Evolutionary conservation across 2,888 invertebrate genomes (phyloP).

Genomic region (Macroteleia sp.): DNA sequence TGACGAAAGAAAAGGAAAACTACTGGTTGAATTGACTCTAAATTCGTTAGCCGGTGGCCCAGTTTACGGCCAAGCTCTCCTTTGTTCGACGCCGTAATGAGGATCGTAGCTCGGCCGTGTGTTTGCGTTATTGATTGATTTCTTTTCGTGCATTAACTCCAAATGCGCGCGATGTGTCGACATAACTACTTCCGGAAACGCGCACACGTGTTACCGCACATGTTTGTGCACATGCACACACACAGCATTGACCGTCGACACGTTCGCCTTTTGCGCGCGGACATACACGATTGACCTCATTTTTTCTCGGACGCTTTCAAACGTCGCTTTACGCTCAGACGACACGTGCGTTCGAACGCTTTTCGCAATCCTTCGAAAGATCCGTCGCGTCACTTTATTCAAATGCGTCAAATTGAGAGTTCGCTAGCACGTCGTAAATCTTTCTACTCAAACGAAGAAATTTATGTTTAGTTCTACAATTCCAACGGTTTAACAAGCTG

Average conservation of each 20-base stretch:
- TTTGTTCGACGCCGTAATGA: constrained; percentile 15
- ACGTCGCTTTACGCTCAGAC: too few species aligned
- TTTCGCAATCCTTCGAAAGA: too few species aligned
- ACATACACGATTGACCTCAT: constrained; percentile 46
- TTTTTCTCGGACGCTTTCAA: constrained; percentile 28
- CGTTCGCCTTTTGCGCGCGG: constrained; percentile 19
- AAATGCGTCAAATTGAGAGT: too few species aligned
- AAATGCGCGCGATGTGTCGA: constrained; percentile 30
- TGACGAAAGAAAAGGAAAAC: too few species aligned
- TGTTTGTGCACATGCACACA: constrained; percentile 18
- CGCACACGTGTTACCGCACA: constrained; percentile 34
- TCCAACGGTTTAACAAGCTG: too few species aligned
- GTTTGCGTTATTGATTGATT: constrained; percentile 41
- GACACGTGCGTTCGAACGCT: too few species aligned
- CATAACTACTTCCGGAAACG: constrained; percentile 45
- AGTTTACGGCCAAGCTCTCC: not conserved
- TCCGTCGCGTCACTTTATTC: too few species aligned
- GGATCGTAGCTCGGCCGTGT: constrained; percentile 9
- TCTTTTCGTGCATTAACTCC: constrained; percentile 27
- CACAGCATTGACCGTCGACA: not conserved
- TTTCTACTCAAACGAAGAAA: too few species aligned
- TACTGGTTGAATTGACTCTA: too few species aligned
- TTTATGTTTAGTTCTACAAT: too few species aligned
- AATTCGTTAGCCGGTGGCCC: not conserved
- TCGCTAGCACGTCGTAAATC: too few species aligned